Base-by-base conservation (phyloP, 92 coral and sea anemone species). In the Paragorgia papillata region DNA sequence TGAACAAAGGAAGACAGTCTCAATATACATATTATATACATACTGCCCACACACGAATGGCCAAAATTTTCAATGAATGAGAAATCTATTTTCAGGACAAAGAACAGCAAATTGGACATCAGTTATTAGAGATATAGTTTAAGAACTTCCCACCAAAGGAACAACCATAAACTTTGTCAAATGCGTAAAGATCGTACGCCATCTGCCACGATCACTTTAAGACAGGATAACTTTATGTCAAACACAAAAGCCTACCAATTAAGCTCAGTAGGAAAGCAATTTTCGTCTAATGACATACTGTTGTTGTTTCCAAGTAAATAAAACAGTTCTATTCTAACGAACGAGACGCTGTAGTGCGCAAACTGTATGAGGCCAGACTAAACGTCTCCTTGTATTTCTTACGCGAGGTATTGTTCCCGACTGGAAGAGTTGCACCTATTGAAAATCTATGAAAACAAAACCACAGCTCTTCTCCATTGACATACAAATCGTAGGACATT, bases 1-100 rank as follows among this genome's bases (percentile, higher is more conserved):
- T 58, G 82, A 85, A 87, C 84, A 83, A 80, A 86, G 88, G 77
- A 71, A 75, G 81, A 46, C 74, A 84, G 84, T 64, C 78, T 89
- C 83, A 88, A 86, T 88, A 93, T 84, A 87, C 90, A 80, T 66
- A 48, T 24, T n/a, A n/a, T n/a, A n/a, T n/a, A n/a, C n/a, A n/a
- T n/a, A 49, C 20, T 9, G 37, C 64, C 31, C 49, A 53, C 57
- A 33, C 7, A 59, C 59, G 54, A 41, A 1, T 34, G 54, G 26
- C 44, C 53, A 57, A 49, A 44, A 54, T 48, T 25, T 68, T 68
- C 58, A 68, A 44, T 18, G 40, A 27, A 15, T 19, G 15, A 15
- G n/a, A 27, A 21, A 68, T 68, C 9, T 59, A 49, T 27, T 27
- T 33, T 25, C 27, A 34, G 75, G 48, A 68, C 75, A 68, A 68